A percentile compares a stretch with the other conserved stretches of the same genome.
Conservation (phyloP, 2,888 invertebrate genomes). For the Ophonus ardosiacus region DNA sequence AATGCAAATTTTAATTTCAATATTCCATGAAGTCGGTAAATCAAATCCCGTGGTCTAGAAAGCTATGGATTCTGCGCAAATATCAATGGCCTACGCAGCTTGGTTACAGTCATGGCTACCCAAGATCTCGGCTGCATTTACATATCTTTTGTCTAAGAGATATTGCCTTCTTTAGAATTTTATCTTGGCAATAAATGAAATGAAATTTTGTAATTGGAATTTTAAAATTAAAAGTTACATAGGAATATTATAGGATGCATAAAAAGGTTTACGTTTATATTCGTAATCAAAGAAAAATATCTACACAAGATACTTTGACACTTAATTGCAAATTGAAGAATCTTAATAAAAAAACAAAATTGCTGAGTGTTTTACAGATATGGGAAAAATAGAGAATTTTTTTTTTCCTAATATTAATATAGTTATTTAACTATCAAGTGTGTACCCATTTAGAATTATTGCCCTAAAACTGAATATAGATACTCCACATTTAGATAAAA, state of each 20-base stretch:
- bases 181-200: conserved; percentile 6
- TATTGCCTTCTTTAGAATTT: conserved; percentile 37
- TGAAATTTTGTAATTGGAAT: conserved; percentile 12
- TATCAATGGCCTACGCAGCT: conserved; percentile 23
- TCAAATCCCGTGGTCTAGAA: conserved; percentile 23
- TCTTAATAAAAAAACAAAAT: no score
- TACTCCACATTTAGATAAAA: no score
- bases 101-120: conserved; percentile 25
- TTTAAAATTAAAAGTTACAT: neutral
- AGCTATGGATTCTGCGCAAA: conserved; percentile 2
- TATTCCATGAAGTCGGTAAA: conserved; percentile 30
- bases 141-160: conserved; percentile 40
- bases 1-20: conserved; percentile 41
- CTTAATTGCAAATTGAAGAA: no score
- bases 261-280: no score
- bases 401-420: no score
- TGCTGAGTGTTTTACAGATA: no score
- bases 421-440: no score
- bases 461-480: no score
- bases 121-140: conserved; percentile 9
- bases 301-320: no score
- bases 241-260: neutral
- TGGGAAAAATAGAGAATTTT: no score
- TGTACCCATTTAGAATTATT: no score
- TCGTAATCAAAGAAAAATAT: no score